Percentiles rank a stretch among this genome's conserved stretches.
Evolutionary conservation across 2,797 vertebrate species (phyloP).

Genomic region (Eptatretus atami): DNA sequence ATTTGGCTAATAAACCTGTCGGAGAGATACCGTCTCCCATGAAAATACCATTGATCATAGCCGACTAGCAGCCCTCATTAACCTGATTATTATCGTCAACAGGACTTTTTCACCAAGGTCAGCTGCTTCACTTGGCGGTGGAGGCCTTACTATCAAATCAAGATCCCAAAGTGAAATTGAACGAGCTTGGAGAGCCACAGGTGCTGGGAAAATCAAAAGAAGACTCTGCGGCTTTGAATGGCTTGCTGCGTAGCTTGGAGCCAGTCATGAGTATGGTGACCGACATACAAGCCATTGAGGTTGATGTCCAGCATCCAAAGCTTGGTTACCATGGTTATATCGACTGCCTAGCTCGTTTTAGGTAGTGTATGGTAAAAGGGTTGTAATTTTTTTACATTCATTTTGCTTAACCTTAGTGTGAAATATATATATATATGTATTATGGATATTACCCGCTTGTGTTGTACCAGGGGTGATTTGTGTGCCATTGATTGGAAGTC

Average conservation of each 20-base stretch:
- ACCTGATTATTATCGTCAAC: too few relatives aligned
- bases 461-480: constrained; percentile 25
- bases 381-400: background rate
- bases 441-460: constrained; percentile 2
- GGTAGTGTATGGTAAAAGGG: constrained; percentile 17
- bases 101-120: too few relatives aligned
- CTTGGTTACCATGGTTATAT: constrained; percentile 50
- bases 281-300: constrained; percentile 41
- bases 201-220: constrained; percentile 4
- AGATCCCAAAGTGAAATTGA: too few relatives aligned
- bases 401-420: background rate
- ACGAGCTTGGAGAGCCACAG: too few relatives aligned
- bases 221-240: constrained; percentile 13
- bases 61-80: too few relatives aligned
- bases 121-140: too few relatives aligned
- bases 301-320: constrained; percentile 30
- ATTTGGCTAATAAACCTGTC: too few relatives aligned
- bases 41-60: too few relatives aligned
- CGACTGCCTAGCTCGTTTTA: constrained; percentile 64
- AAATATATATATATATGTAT: background rate
- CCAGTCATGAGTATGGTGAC: constrained; percentile 32
- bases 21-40: too few relatives aligned
- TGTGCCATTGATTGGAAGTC: constrained; percentile 96
- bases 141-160: too few relatives aligned
- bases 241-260: constrained; percentile 38